phyloP scores from a whole-genome alignment of 2,113 vertebrate species.

The Anoura caudifer region DNA sequence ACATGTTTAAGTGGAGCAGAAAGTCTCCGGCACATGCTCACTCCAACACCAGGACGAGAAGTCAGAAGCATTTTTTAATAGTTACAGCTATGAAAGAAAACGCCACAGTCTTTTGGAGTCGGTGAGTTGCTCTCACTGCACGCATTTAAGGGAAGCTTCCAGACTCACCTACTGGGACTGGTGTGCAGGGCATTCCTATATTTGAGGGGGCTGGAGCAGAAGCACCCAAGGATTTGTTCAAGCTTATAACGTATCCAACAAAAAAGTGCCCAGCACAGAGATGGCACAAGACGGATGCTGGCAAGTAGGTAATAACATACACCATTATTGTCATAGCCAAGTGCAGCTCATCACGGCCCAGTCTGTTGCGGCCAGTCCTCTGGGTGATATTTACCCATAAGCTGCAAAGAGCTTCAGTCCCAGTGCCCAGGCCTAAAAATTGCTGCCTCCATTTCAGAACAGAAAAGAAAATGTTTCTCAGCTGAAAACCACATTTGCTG shows the following conservation, averaged over 20 bases:
- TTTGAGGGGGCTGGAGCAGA: not conserved
- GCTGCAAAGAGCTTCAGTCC: conserved; percentile 12
- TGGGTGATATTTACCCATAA: conserved; percentile 26
- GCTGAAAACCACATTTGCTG: conserved; percentile 47
- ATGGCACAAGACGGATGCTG: not conserved
- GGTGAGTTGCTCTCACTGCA: not conserved
- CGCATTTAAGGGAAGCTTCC: not conserved
- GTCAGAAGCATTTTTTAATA: not conserved
- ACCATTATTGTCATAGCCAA: not conserved
- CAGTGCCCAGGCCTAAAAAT: conserved; percentile 34
- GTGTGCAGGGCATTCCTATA: not conserved
- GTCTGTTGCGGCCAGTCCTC: not conserved
- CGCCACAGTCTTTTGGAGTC: not conserved
- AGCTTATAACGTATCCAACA: not conserved
- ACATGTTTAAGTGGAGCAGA: no score
- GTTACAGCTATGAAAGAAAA: not conserved
- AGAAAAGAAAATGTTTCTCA: conserved; percentile 62
- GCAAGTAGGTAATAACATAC: not conserved
- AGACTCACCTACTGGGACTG: not conserved
- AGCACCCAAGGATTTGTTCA: not conserved
- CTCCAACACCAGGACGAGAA: not conserved
- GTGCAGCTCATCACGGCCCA: not conserved
- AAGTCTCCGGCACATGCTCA: not conserved
- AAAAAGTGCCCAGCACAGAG: not conserved
- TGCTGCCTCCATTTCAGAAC: conserved; percentile 36